These are phyloP conservation scores for Cantharis lateralis DNA, from an alignment of 2,888 invertebrate genomes.

Conservation along the genomic window DNA sequence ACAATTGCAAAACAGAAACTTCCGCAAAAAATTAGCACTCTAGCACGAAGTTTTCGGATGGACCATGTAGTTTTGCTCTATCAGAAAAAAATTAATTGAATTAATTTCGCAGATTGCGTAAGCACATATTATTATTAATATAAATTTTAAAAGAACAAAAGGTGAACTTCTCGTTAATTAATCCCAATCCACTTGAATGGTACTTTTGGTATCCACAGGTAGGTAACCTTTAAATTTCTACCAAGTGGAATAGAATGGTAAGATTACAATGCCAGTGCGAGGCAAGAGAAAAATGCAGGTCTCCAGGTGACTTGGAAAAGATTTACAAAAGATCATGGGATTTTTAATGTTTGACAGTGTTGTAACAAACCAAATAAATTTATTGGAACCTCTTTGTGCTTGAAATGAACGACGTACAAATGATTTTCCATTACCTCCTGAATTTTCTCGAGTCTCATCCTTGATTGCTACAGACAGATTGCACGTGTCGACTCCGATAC, in stretches of 20 bases:
- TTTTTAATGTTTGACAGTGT: background rate
- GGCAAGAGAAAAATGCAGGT: background rate
- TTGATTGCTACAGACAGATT: no score
- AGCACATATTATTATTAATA: background rate
- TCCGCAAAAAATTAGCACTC: background rate
- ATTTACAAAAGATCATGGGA: background rate
- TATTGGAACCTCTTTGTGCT: background rate
- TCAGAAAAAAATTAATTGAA: background rate
- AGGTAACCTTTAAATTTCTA: background rate
- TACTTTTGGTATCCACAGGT: background rate
- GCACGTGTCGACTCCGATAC: background rate
- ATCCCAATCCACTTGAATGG: background rate
- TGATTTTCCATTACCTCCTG: no score
- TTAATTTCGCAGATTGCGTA: background rate
- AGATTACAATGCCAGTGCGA: background rate
- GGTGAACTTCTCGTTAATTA: no score
- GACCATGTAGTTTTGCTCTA: background rate
- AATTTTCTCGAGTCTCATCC: no score
- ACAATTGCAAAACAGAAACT: background rate
- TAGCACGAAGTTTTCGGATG: background rate
- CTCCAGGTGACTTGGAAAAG: background rate
- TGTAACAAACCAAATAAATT: background rate
- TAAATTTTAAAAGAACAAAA: background rate
- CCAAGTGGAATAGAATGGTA: background rate
- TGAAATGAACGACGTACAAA: no score